These are phyloP conservation scores for Micromesistius poutassou DNA, from an alignment of 2,797 vertebrate species.

Conservation along the genomic window DNA sequence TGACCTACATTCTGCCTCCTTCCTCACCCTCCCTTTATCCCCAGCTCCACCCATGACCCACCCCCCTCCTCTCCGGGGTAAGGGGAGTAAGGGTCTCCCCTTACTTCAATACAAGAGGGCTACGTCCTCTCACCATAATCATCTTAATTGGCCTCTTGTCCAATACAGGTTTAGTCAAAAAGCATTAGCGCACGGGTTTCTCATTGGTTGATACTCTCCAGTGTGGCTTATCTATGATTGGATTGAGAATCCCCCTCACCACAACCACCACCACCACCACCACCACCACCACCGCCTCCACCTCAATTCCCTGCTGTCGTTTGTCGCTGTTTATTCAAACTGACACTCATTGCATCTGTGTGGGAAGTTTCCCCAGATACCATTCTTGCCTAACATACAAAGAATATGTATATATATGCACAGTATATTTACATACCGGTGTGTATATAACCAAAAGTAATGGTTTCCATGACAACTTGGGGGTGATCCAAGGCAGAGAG, in stretches of 20 bases:
- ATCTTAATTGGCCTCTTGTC: neutral
- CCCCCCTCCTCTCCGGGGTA: neutral
- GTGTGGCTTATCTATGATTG: neutral
- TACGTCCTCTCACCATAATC: neutral
- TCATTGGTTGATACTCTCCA: constrained; percentile 5
- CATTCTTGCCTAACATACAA: constrained; percentile 25
- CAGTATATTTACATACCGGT: constrained; percentile 28
- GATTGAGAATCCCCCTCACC: neutral
- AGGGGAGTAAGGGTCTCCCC: neutral
- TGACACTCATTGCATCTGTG: constrained; percentile 48
- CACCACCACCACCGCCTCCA: neutral
- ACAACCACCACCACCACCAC: too few species aligned
- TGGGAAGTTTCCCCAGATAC: constrained; percentile 38
- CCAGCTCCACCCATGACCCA: neutral
- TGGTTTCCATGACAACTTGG: constrained; percentile 49
- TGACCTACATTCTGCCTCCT: constrained; percentile 3
- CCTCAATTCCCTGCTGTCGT: neutral
- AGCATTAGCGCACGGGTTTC: neutral
- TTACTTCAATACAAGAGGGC: neutral
- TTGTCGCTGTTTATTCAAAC: constrained; percentile 27
- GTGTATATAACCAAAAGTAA: constrained; percentile 42
- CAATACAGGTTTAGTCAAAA: neutral
- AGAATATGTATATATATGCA: constrained; percentile 2
- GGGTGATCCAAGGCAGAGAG: constrained; percentile 16
- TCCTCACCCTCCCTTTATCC: constrained; percentile 11